Conservation (phyloP, 2,888 invertebrate species). For the Rhyacophila evoluta region DNA sequence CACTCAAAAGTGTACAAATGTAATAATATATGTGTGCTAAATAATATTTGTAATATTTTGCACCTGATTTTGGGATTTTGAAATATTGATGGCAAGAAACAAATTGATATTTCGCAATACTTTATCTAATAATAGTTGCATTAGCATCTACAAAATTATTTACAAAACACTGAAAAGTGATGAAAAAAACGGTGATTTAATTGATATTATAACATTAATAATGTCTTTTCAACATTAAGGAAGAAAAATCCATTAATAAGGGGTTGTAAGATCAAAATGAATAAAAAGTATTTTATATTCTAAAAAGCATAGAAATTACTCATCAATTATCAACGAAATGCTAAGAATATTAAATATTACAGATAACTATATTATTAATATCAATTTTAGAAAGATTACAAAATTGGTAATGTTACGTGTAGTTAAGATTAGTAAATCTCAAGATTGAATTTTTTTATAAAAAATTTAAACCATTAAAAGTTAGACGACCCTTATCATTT, state of each 20-base stretch:
- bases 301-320: constrained; percentile 28
- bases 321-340: constrained; percentile 46
- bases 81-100: background rate
- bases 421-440: background rate
- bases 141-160: background rate
- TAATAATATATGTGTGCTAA: background rate
- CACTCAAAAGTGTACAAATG: background rate
- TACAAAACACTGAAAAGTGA: constrained; percentile 1
- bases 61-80: background rate
- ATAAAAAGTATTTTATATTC: background rate
- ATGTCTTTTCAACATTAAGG: constrained; percentile 1
- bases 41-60: background rate
- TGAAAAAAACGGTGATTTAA: background rate
- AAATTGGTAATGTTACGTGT: background rate
- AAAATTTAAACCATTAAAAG: background rate
- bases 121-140: constrained; percentile 1
- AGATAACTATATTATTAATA: constrained; percentile 16
- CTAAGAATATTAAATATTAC: constrained; percentile 1
- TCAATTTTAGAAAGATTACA: constrained; percentile 39
- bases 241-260: constrained; percentile 2
- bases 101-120: background rate
- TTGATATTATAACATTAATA: background rate
- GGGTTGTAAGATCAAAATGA: background rate
- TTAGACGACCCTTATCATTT: constrained; percentile 12
- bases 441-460: background rate